Conservation (phyloP, 2,113 vertebrate species). For the Carassius auratus region DNA sequence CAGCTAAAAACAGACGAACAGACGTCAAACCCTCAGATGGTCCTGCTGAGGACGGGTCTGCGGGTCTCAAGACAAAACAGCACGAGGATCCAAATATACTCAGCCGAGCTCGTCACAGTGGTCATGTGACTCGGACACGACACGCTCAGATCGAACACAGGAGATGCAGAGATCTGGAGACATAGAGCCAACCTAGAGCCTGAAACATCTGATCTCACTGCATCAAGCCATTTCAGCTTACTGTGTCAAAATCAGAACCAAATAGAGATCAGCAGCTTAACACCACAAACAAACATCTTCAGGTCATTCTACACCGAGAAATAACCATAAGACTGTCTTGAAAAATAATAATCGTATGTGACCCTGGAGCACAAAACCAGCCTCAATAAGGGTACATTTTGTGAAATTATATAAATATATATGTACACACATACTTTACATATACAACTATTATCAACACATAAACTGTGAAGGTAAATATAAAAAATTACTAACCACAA, state of each 20-base stretch:
- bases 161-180: neutral
- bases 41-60: slow-evolving; percentile 54
- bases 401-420: too few species aligned
- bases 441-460: too few species aligned
- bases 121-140: neutral
- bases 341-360: too few species aligned
- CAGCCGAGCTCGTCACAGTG: neutral
- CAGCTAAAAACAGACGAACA: slow-evolving; percentile 74
- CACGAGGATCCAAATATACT: neutral
- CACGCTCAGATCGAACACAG: neutral
- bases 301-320: too few species aligned
- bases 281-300: too few species aligned
- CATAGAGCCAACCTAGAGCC: neutral
- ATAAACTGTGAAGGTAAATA: too few species aligned
- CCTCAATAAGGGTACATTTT: too few species aligned
- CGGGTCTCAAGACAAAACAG: slow-evolving; percentile 33
- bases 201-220: neutral
- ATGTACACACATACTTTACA: too few species aligned
- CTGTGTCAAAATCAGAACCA: neutral
- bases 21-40: slow-evolving; percentile 72
- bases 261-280: too few species aligned
- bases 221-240: neutral
- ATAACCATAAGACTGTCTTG: too few species aligned
- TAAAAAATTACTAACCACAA: too few species aligned
- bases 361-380: too few species aligned